Percentiles rank a stretch among this genome's conserved stretches.
phyloP scores from a whole-genome alignment of 1,140 invertebrate species.

The Drosophila fuyamai region DNA sequence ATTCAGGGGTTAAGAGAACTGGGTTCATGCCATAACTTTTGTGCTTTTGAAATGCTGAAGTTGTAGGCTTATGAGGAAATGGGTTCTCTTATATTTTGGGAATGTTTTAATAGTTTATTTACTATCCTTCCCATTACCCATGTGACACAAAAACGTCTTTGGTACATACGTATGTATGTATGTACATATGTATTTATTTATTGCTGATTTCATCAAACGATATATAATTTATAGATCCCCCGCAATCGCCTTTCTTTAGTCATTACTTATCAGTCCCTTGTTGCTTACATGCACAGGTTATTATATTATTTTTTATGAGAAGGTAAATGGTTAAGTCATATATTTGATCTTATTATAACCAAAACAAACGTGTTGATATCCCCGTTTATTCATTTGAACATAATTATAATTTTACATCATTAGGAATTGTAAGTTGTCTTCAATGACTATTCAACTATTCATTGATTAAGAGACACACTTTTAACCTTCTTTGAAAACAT shows the following conservation, averaged over 20 bases:
- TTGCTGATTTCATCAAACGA: not conserved
- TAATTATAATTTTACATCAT: no score
- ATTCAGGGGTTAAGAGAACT: conserved; percentile 27
- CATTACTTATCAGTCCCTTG: not conserved
- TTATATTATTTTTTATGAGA: not conserved
- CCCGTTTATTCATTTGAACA: not conserved
- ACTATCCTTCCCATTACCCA: not conserved
- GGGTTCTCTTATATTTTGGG: no score
- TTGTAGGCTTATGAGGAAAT: not conserved
- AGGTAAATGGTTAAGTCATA: conserved; percentile 9
- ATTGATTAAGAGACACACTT: no score
- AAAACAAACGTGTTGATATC: no score
- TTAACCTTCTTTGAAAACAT: no score
- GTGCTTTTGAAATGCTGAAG: conserved; percentile 4
- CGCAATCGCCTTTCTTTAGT: not conserved
- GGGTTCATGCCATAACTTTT: conserved; percentile 13
- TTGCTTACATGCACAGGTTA: no score
- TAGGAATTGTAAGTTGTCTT: not conserved
- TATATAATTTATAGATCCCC: not conserved
- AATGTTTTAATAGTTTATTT: no score
- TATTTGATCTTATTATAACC: not conserved
- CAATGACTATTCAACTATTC: no score
- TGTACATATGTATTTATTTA: no score
- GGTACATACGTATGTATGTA: no score
- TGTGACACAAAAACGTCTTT: not conserved